Conservation (phyloP, 2,888 invertebrate species). For the Acleris sparsana region DNA sequence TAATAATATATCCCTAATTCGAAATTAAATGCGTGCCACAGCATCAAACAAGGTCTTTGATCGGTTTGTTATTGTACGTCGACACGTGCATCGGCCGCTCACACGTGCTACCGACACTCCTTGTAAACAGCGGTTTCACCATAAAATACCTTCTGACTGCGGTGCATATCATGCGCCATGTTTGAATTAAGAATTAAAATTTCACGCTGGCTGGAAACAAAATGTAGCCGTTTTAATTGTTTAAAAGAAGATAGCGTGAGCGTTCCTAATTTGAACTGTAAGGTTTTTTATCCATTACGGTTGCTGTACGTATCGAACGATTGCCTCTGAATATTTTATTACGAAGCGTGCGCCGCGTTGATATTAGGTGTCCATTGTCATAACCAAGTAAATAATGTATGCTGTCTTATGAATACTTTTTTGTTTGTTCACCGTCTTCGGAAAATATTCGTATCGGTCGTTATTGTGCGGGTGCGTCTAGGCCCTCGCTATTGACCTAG, state of each 20-base stretch:
- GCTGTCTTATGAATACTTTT: conserved; percentile 31
- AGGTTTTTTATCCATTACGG: not conserved
- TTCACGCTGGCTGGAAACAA: conserved; percentile 43
- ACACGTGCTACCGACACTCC: conserved; percentile 52
- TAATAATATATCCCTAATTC: conserved; percentile 25
- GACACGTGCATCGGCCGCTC: conserved; percentile 56
- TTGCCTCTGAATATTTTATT: conserved; percentile 27
- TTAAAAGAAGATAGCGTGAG: not conserved
- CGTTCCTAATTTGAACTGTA: not conserved
- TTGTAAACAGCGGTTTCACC: conserved; percentile 58
- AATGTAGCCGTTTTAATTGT: conserved; percentile 4
- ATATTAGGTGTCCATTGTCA: conserved; percentile 18
- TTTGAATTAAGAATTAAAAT: conserved; percentile 44
- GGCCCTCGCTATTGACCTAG: conserved; percentile 29
- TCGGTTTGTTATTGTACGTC: conserved; percentile 68
- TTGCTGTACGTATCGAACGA: not conserved
- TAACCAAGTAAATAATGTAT: conserved; percentile 24
- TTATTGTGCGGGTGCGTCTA: conserved; percentile 24
- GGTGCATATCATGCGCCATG: conserved; percentile 26
- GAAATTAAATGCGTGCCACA: conserved; percentile 40
- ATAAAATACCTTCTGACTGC: conserved; percentile 48
- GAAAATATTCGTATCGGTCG: conserved; percentile 20
- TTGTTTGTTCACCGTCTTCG: conserved; percentile 25
- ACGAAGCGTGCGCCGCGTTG: conserved; percentile 1
- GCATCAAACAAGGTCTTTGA: conserved; percentile 64